Percentiles rank a stretch among this genome's conserved stretches.
phyloP scores from a whole-genome alignment of 2,797 vertebrate genomes.

The Lepilemur septentrionalis region DNA sequence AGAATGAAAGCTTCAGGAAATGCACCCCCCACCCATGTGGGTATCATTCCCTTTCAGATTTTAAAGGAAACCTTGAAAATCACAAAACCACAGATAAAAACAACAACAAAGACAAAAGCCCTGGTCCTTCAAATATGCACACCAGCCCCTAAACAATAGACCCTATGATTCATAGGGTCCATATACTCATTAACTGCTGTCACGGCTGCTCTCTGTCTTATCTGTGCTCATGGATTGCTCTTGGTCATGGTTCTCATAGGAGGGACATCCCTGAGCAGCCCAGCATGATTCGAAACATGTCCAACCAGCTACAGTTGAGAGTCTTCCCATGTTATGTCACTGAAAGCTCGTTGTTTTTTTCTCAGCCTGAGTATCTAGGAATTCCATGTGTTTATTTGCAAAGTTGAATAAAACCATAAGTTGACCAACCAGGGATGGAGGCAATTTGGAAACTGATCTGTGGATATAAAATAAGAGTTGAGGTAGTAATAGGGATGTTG shows the following conservation, averaged over 20 bases:
- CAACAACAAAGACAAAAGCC: background rate
- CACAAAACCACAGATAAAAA: background rate
- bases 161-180: background rate
- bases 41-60: background rate
- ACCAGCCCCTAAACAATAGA: background rate
- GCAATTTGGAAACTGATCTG: background rate
- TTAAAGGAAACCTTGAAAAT: slow-evolving; percentile 12
- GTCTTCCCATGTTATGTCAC: background rate
- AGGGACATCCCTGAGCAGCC: background rate
- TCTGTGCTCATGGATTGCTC: background rate
- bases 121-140: background rate
- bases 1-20: background rate
- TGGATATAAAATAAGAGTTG: background rate
- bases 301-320: background rate
- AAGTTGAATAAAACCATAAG: slow-evolving; percentile 7
- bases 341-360: slow-evolving; percentile 1
- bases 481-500: background rate
- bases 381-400: slow-evolving; percentile 2
- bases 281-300: background rate
- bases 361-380: background rate
- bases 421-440: background rate
- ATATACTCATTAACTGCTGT: background rate
- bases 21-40: background rate
- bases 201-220: slow-evolving; percentile 36
- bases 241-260: background rate